These are phyloP conservation scores for Boleophthalmus pectinirostris DNA, from an alignment of 2,113 vertebrate species.

Conservation along the genomic window DNA sequence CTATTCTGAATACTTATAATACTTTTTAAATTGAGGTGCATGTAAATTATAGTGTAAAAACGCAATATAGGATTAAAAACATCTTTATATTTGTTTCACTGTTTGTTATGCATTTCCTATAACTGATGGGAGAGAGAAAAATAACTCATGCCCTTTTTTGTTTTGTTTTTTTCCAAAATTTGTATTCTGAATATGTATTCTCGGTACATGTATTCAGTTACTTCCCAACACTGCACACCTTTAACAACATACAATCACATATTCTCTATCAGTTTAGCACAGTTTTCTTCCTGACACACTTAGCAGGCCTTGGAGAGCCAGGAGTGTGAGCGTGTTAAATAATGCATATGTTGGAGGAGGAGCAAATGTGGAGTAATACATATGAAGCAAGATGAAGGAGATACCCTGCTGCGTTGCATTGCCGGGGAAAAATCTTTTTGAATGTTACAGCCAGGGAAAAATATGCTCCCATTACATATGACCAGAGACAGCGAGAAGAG, in stretches of 20 bases:
- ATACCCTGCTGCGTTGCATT: slow-evolving; percentile 30
- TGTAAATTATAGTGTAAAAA: no score
- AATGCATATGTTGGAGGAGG: slow-evolving; percentile 65
- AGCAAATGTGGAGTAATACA: slow-evolving; percentile 37
- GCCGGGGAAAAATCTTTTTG: slow-evolving; percentile 38
- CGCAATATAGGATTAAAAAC: no score
- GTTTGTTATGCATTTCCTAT: no score
- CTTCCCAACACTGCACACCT: no score
- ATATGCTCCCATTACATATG: slow-evolving; percentile 35
- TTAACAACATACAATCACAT: slow-evolving; percentile 15
- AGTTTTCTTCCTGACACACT: slow-evolving; percentile 42
- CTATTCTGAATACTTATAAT: no score
- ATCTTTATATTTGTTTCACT: no score
- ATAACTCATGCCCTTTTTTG: no score
- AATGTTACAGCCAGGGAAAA: slow-evolving; percentile 44
- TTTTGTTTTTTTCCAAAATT: no score
- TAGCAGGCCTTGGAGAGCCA: slow-evolving; percentile 52
- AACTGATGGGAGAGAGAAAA: no score
- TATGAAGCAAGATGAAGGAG: slow-evolving; percentile 38
- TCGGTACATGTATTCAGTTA: no score
- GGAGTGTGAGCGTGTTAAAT: slow-evolving; percentile 54
- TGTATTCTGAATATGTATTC: no score
- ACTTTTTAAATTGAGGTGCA: no score
- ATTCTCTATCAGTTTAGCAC: slow-evolving; percentile 13
- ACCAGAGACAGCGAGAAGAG: slow-evolving; percentile 26